Evolutionary conservation across 2,113 vertebrate species (phyloP).

Genomic region (Macrotis lagotis): DNA sequence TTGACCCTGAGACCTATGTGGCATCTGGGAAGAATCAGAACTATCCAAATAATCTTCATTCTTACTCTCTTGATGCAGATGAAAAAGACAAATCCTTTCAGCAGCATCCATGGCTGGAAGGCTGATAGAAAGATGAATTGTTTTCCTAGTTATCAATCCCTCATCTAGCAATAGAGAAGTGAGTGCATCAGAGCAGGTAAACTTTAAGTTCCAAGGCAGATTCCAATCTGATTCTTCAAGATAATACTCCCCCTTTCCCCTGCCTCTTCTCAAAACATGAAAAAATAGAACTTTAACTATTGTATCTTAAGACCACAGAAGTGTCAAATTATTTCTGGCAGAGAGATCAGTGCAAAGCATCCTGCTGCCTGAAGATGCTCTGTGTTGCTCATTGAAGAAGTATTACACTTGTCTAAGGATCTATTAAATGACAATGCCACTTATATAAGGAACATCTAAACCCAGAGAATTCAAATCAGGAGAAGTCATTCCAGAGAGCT

Average conservation of each 20-base stretch:
- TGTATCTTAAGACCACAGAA: neutral
- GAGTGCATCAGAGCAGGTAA: neutral
- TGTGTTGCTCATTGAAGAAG: neutral
- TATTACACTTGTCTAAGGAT: neutral
- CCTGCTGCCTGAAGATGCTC: neutral
- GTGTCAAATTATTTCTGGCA: neutral
- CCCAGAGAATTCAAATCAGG: neutral
- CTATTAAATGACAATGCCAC: neutral
- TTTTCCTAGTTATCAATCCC: neutral
- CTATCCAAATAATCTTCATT: neutral
- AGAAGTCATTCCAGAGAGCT: neutral
- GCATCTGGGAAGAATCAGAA: slow-evolving; percentile 1
- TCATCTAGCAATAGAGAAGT: neutral
- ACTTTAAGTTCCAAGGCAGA: neutral
- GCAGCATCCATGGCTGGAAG: neutral
- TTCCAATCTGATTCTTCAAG: neutral
- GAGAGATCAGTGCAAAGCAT: neutral
- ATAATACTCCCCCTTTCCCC: neutral
- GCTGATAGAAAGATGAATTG: neutral
- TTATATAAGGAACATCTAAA: neutral
- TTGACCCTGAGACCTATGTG: neutral
- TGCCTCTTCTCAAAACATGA: neutral
- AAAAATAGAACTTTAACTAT: neutral
- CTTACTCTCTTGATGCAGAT: neutral
- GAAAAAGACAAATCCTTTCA: neutral